Conservation (phyloP, 1,140 invertebrate genomes). For the Euglossa dilemma region DNA sequence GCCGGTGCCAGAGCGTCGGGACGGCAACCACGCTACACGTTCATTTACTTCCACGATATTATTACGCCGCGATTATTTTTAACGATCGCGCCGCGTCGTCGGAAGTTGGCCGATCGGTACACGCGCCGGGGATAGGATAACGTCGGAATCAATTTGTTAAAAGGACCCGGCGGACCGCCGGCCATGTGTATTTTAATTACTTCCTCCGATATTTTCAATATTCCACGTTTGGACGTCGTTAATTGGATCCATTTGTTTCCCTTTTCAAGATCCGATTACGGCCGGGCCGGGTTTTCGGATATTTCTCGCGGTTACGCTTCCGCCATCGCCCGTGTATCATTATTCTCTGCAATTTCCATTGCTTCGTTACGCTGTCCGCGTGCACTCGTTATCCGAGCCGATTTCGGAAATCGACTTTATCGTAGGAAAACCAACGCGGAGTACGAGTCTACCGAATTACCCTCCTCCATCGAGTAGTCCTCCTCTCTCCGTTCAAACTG, state of each 20-base stretch:
- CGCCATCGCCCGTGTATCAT: constrained; percentile 13
- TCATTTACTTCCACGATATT: constrained; percentile 5
- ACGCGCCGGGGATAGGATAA: neutral
- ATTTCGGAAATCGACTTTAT: constrained; percentile 23
- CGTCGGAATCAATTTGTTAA: constrained; percentile 29
- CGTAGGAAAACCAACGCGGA: neutral
- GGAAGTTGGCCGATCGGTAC: neutral
- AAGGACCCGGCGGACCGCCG: neutral
- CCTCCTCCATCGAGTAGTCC: neutral
- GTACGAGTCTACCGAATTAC: neutral
- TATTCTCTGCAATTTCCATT: constrained; percentile 32
- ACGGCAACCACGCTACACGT: neutral
- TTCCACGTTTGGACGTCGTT: constrained; percentile 32
- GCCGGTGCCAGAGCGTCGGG: neutral
- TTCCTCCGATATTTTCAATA: constrained; percentile 45
- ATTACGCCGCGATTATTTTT: constrained; percentile 9
- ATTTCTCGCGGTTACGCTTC: constrained; percentile 42
- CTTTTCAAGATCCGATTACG: constrained; percentile 48
- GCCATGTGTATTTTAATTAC: constrained; percentile 40
- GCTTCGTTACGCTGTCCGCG: constrained; percentile 17
- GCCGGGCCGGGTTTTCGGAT: constrained; percentile 24
- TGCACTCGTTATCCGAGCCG: constrained; percentile 29
- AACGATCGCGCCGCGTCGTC: neutral
- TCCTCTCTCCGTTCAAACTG: neutral
- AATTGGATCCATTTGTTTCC: constrained; percentile 53